Evolutionary conservation across 2,113 vertebrate genomes (phyloP), one percentile per base, ranked within the genome.

Genomic region (Chamaetylas fuelleborni): DNA sequence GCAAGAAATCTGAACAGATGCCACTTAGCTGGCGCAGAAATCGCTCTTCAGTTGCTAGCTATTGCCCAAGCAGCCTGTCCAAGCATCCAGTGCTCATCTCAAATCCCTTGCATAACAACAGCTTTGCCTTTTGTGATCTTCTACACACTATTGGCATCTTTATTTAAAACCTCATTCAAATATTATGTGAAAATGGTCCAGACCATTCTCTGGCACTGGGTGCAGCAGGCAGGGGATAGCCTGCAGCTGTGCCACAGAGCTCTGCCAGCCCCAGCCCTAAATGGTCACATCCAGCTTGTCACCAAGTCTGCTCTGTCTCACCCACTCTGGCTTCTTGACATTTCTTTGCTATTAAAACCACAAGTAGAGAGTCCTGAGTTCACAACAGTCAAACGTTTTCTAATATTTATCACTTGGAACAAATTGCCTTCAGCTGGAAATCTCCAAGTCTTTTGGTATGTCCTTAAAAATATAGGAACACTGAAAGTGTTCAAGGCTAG

Each of bases 1-100:
- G 17, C 40, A n/a, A 92, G 93, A 82, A 81, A 88, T 71, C 70
- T 58, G 69, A 92, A 71, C 81, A 93, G 92, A 95, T 82, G 93
- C 82, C 80, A 74, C 76, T 74, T 43, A 71, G 72, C 72, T 92
- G 93, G 69, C 86, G 87, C 8, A 4, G 56, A 89, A 93, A 87
- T 72, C 33, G 23, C 77, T 80, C 78, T 89, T 76, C 51, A 25
- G 48, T 74, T 92, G 54, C 69, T 90, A 77, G 19, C 74, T 57
- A 26, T 73, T 60, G 61, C 38, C 83, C 54, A 60, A 76, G 45
- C 11, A 6, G 70, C 18, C 82, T 70, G 51, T 45, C 43, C 28
- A 81, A 88, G 48, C 56, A 67, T 62, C 58, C 88, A 81, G 19
- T 8, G 38, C 51, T 91, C 65, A 38, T 79, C 86, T 36, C 61